phyloP scores from a whole-genome alignment of 2,888 invertebrate genomes.

The Scaptomyza cyrtandrae region DNA sequence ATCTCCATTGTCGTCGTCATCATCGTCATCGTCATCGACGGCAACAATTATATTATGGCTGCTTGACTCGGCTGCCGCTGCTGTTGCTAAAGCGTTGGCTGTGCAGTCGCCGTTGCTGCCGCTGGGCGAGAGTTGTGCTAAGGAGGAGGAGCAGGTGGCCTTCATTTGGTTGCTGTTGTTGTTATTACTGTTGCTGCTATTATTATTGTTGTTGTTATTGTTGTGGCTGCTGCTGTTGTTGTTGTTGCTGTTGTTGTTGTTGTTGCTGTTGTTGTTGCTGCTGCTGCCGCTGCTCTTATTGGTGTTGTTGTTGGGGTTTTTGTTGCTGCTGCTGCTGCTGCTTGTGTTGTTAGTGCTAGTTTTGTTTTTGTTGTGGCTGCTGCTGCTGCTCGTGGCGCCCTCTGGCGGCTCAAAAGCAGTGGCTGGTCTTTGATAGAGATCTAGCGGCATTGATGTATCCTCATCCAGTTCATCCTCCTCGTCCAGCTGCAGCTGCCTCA shows the following conservation, averaged over 20 bases:
- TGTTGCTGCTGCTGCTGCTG: slow-evolving; percentile 36
- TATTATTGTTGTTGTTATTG: slow-evolving; percentile 66
- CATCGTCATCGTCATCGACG: slow-evolving; percentile 57
- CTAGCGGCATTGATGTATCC: slow-evolving; percentile 82
- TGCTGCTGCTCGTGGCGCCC: slow-evolving; percentile 31
- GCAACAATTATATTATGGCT: slow-evolving; percentile 43
- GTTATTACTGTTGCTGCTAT: slow-evolving; percentile 42
- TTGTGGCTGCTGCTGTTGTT: slow-evolving; percentile 30
- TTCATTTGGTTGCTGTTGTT: slow-evolving; percentile 69
- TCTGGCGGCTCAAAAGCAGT: slow-evolving; percentile 44
- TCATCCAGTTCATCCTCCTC: slow-evolving; percentile 42
- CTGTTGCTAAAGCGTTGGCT: slow-evolving; percentile 26
- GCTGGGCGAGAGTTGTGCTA: slow-evolving; percentile 44
- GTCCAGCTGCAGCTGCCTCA: slow-evolving; percentile 24
- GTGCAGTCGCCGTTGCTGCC: slow-evolving; percentile 63
- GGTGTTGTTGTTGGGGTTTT: slow-evolving; percentile 10
- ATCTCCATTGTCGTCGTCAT: slow-evolving; percentile 43
- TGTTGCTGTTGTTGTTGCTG: slow-evolving; percentile 33
- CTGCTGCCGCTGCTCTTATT: slow-evolving; percentile 27
- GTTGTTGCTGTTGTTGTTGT: slow-evolving; percentile 34
- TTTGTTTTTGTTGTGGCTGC: slow-evolving; percentile 1
- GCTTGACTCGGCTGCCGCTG: slow-evolving; percentile 37
- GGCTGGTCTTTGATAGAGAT: slow-evolving; percentile 84
- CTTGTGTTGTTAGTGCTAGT: slow-evolving; percentile 19
- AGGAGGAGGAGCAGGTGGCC: slow-evolving; percentile 48